phyloP scores from a whole-genome alignment of 2,113 vertebrate genomes.

The Megaceryle torquata region DNA sequence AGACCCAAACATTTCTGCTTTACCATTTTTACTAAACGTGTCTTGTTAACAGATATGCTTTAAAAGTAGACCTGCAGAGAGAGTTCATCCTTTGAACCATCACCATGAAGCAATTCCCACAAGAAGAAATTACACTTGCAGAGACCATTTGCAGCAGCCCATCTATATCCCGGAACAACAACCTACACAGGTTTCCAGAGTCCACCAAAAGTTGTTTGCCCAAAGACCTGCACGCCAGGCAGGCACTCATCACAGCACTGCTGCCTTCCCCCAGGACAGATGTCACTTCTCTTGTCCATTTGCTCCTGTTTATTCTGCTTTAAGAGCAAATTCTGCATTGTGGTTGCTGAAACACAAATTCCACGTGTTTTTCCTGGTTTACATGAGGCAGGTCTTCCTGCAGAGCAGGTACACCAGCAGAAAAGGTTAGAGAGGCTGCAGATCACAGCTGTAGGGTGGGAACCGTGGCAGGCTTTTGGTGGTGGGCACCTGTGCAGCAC shows the following conservation, averaged over 20 bases:
- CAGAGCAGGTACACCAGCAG: not conserved
- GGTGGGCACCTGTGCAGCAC: not conserved
- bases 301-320: not conserved
- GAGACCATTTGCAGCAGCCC: not conserved
- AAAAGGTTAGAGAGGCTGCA: not conserved
- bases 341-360: not conserved
- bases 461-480: not conserved
- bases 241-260: accelerated
- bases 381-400: not conserved
- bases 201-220: not conserved
- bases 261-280: not conserved
- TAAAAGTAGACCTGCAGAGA: not conserved
- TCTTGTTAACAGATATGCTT: not conserved
- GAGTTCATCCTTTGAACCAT: not conserved
- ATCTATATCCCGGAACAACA: not conserved
- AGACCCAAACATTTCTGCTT: not conserved
- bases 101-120: not conserved
- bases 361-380: not conserved
- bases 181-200: too few species aligned
- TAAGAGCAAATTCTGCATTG: not conserved
- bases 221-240: not conserved
- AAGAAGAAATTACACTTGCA: not conserved
- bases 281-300: not conserved
- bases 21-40: not conserved
- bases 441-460: not conserved